Evolutionary conservation across 1,140 invertebrate genomes (phyloP).

Genomic region (Drosophila willistoni): DNA sequence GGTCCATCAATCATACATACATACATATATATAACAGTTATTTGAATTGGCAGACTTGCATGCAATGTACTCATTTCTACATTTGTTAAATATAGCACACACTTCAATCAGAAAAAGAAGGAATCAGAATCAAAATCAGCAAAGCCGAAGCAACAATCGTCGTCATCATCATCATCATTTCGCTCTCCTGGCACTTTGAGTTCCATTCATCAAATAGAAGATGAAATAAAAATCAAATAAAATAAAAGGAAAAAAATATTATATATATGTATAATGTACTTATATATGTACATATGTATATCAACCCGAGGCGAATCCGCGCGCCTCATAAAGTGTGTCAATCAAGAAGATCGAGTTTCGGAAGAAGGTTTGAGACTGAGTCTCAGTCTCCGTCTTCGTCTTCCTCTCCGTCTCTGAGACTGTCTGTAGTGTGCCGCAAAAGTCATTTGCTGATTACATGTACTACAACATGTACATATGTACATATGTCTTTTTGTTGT

Average conservation of each 20-base stretch:
- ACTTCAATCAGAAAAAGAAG: slow-evolving; percentile 72
- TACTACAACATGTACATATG: slow-evolving; percentile 1
- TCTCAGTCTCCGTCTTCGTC: slow-evolving; percentile 20
- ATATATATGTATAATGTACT: background rate
- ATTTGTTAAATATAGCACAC: slow-evolving; percentile 69
- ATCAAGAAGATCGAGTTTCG: slow-evolving; percentile 28
- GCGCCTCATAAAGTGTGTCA: slow-evolving; percentile 28
- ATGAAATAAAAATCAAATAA: slow-evolving; percentile 16
- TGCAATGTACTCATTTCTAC: slow-evolving; percentile 50
- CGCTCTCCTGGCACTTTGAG: slow-evolving; percentile 15
- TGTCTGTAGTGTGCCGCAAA: slow-evolving; percentile 41
- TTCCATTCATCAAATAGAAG: slow-evolving; percentile 22
- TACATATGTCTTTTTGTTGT: slow-evolving; percentile 22
- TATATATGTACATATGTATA: background rate
- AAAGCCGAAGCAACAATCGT: slow-evolving; percentile 8
- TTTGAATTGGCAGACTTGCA: slow-evolving; percentile 68
- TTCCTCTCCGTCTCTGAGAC: background rate
- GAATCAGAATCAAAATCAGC: no score
- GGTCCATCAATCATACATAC: background rate
- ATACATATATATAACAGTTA: slow-evolving; percentile 29
- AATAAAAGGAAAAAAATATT: background rate
- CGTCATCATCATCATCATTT: background rate
- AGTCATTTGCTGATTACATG: slow-evolving; percentile 65
- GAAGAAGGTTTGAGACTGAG: slow-evolving; percentile 22
- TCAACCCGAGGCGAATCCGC: slow-evolving; percentile 21